A percentile compares a stretch with the other conserved stretches of the same genome.
Conservation (phyloP, 1,140 invertebrate species). For the Leptestheria dahalacensis region DNA sequence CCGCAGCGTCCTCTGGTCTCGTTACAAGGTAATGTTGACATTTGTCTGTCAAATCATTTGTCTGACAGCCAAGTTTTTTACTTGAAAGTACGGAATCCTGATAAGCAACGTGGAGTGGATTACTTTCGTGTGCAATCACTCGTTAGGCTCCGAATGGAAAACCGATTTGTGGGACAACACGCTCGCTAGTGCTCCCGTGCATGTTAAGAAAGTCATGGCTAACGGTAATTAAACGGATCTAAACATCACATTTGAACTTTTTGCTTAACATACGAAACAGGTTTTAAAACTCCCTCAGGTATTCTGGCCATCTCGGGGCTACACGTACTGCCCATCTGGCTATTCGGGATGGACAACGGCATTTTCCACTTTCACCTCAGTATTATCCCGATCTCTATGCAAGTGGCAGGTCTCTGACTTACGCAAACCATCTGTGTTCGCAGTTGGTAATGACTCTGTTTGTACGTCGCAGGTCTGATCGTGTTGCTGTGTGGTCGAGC, state of each 20-base stretch:
- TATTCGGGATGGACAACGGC: slow-evolving; percentile 1
- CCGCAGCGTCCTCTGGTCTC: slow-evolving; percentile 17
- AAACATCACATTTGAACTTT: background rate
- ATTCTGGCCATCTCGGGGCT: slow-evolving; percentile 8
- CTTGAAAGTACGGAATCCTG: slow-evolving; percentile 6
- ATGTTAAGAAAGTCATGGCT: slow-evolving; percentile 14
- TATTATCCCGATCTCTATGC: background rate
- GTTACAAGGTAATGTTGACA: slow-evolving; percentile 4
- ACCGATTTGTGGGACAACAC: background rate
- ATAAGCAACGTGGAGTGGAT: slow-evolving; percentile 9
- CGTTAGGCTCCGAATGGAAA: slow-evolving; percentile 6
- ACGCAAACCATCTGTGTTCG: background rate
- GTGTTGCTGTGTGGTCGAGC: background rate
- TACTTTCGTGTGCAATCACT: slow-evolving; percentile 14
- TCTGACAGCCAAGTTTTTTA: background rate
- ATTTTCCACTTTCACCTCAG: background rate
- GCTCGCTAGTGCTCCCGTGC: background rate
- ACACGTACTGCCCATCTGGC: slow-evolving; percentile 13
- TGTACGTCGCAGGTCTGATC: background rate
- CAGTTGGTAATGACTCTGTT: background rate
- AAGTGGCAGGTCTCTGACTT: background rate
- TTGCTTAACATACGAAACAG: background rate
- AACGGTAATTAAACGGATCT: background rate
- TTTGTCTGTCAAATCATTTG: background rate
- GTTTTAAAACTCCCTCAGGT: slow-evolving; percentile 9